Evolutionary conservation across 1,140 invertebrate genomes (phyloP), one percentile per base, ranked within the genome.

Genomic region (Lasioglossum albipes): DNA sequence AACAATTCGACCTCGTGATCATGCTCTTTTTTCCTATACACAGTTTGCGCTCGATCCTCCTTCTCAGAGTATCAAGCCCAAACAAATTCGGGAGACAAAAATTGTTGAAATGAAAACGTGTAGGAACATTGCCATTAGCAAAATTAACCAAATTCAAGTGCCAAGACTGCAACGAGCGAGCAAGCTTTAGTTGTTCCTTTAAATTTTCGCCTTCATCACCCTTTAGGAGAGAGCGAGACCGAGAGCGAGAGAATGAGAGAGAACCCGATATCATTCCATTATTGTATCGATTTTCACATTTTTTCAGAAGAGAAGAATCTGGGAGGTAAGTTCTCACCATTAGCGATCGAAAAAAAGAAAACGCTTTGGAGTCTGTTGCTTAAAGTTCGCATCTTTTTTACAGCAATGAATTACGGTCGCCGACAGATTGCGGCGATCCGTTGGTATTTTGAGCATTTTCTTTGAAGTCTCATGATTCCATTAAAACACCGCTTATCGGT

Each of bases 11-110:
- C 61, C 71, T 81, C 65, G 76, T 81, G 73, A 81, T 84, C 54
- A 12, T 49, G 13, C 10, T 49, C 10, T 49, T 49, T 82, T 81
- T 73, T 84, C 74, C 75, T 9, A 0, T 18, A 22, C 27, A 16
- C 27, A 77, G 61, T 83, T 81, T 81, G 76, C 82, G 84, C 82
- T 87, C 86, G 82, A 71, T 82, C 82, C 72, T 76, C 75, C 68
- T 22, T 36, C 31, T 57, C 54, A 5, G 75, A 65, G 69, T 78
- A 86, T 54, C 78, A 86, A 87, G 84, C 85, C 81, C 69, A 75
- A 73, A 79, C 42, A 36, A 36, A 20, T 73, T 62, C 62, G 68
- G 10, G 54, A 18, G 62, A 41, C 75, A 49, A 62, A 27, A 62
- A 62, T n/a, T n/a, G n/a, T n/a, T 27, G 27, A 27, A 61, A 27